Evolutionary conservation across 2,888 invertebrate species (phyloP).

Genomic region (Cephus rjabovi): DNA sequence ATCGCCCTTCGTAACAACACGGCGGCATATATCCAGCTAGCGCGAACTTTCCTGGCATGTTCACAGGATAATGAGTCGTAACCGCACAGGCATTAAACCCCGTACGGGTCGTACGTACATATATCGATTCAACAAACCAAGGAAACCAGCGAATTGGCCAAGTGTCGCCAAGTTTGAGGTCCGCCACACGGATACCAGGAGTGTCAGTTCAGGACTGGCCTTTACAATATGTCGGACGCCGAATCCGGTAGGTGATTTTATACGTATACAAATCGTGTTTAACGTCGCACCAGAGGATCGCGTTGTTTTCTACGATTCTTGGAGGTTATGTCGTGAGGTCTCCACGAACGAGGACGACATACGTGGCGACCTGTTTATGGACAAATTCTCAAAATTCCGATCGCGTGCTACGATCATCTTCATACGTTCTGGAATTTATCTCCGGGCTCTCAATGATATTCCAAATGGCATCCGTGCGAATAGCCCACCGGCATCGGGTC

Average conservation of each 20-base stretch:
- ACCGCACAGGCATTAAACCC: conserved; percentile 6
- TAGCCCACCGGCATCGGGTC: neutral
- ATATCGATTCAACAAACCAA: conserved; percentile 56
- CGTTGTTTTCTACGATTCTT: neutral
- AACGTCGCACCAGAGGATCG: neutral
- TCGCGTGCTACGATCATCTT: neutral
- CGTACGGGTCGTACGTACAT: conserved; percentile 12
- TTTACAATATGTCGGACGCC: conserved; percentile 52
- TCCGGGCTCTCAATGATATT: neutral
- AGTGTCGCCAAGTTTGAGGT: conserved; percentile 50
- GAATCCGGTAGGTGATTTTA: conserved; percentile 43
- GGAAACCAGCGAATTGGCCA: conserved; percentile 46
- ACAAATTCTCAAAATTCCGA: neutral
- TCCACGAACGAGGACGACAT: neutral
- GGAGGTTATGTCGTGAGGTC: neutral
- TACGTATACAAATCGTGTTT: conserved; percentile 22
- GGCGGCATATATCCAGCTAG: neutral
- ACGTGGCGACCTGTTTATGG: neutral
- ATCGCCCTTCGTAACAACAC: neutral
- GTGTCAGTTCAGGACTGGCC: conserved; percentile 21
- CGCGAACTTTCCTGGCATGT: conserved; percentile 2
- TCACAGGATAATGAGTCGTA: conserved; percentile 12
- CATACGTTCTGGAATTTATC: neutral
- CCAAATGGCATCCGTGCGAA: neutral
- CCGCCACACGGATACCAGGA: conserved; percentile 28